Evolutionary conservation across 2,888 invertebrate species (phyloP), one percentile per base, ranked within the genome.

Genomic region (Lithophane leautieri): DNA sequence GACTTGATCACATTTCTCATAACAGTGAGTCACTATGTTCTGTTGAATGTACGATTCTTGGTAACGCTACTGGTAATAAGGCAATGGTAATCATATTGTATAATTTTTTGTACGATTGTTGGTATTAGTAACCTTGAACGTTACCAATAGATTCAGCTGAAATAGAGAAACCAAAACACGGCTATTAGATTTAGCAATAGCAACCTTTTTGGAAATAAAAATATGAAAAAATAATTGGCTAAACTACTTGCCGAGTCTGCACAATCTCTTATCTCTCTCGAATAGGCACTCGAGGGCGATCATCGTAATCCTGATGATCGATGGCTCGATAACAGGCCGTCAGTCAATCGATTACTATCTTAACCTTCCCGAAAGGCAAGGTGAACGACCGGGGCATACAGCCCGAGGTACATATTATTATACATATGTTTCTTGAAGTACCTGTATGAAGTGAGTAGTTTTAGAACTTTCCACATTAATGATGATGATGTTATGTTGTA

Each of bases 331-430:
- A 88, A 81, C 73, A 85, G 87, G 79, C 87, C 84, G 82, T 85
- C 87, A 89, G 81, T 89, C 91, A 88, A 77, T 81, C 85, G 85
- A 89, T 89, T 76, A 82, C 84, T 76, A 82, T 87, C 80, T 60
- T 83, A 86, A 90, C 90, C 91, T 92, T 91, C 89, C 74, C 73
- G 58, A 81, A 78, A 85, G 76, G 75, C 88, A 90, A 90, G 90
- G 90, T 90, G 87, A 88, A 90, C 86, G 90, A 90, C 89, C 84
- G 78, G 54, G n/a, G 22, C 25, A 44, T n/a, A 44, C 52, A 22
- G 4, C 4, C 0, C 42, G 11, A 68, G 40, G 19, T 52, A 25
- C 72, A 50, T 54, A 72, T n/a, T 54, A 72, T n/a, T 28, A n/a
- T 56, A 14, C 1, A n/a, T 52, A 54, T 34, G 16, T 25, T 50